Evolutionary conservation across 2,888 invertebrate species (phyloP).

Genomic region (Spilosoma lubricipeda): DNA sequence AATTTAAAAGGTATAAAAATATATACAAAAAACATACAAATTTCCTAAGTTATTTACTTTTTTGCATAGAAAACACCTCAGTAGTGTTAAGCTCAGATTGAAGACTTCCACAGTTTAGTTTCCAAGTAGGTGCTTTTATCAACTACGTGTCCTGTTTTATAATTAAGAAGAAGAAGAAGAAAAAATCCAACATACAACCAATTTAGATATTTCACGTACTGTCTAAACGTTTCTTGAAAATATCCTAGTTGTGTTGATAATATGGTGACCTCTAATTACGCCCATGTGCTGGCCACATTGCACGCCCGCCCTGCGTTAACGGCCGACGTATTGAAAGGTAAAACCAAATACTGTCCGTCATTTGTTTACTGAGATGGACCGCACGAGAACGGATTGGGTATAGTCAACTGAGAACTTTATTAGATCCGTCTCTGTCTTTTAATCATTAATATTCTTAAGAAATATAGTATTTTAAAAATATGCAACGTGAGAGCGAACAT

Average conservation of each 20-base stretch:
- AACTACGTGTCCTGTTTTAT: no score
- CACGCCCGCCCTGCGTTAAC: conserved; percentile 59
- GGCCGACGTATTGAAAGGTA: conserved; percentile 65
- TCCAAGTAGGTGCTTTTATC: no score
- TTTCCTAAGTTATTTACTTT: no score
- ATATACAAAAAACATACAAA: no score
- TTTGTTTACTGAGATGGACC: conserved; percentile 52
- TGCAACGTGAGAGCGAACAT: background rate
- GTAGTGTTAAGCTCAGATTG: no score
- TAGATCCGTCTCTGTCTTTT: conserved; percentile 12
- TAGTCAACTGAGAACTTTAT: conserved; percentile 35
- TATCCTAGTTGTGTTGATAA: conserved; percentile 28
- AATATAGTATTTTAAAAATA: background rate
- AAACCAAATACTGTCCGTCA: conserved; percentile 61
- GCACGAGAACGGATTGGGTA: conserved; percentile 49
- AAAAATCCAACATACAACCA: background rate
- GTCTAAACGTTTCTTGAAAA: background rate
- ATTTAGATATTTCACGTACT: background rate
- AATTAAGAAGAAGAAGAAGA: background rate
- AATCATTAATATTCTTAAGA: background rate
- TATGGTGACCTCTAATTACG: conserved; percentile 41
- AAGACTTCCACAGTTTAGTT: no score
- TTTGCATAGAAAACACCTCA: no score
- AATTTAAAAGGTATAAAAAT: no score
- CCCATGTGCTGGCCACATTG: conserved; percentile 80